phyloP scores from a whole-genome alignment of 2,797 vertebrate species.

The Channa striata region DNA sequence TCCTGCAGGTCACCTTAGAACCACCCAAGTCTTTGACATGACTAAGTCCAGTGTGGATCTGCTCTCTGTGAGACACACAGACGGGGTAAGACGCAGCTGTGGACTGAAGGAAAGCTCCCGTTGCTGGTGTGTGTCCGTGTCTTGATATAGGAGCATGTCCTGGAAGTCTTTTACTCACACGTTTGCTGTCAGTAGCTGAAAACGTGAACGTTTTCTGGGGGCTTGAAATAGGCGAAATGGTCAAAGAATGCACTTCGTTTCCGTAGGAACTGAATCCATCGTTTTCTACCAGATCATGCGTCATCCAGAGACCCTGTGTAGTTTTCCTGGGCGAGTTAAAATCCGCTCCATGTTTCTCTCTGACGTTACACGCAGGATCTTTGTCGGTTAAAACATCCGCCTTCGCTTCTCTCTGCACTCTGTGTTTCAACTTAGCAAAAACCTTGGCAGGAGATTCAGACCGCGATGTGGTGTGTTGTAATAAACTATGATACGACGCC shows the following conservation, averaged over 20 bases:
- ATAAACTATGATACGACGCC: constrained; percentile 31
- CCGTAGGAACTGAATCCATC: background rate
- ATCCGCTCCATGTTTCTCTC: background rate
- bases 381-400: background rate
- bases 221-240: constrained; percentile 77
- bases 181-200: background rate
- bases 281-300: constrained; percentile 22
- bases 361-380: background rate
- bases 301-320: background rate
- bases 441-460: constrained; percentile 81
- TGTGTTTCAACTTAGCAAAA: constrained; percentile 83
- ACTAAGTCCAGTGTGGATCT: background rate
- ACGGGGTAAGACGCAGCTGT: constrained; percentile 4
- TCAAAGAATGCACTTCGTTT: constrained; percentile 62
- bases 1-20: constrained; percentile 12
- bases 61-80: background rate
- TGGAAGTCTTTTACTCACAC: background rate
- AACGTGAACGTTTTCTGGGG: constrained; percentile 41
- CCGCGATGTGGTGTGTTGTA: background rate
- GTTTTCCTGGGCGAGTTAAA: constrained; percentile 29
- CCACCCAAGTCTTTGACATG: background rate
- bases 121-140: constrained; percentile 2
- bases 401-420: constrained; percentile 59
- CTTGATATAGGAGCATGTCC: background rate
- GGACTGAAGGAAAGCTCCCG: constrained; percentile 41